Evolutionary conservation across 2,888 invertebrate genomes (phyloP).

Genomic region (Lepetodrilus schrolli): DNA sequence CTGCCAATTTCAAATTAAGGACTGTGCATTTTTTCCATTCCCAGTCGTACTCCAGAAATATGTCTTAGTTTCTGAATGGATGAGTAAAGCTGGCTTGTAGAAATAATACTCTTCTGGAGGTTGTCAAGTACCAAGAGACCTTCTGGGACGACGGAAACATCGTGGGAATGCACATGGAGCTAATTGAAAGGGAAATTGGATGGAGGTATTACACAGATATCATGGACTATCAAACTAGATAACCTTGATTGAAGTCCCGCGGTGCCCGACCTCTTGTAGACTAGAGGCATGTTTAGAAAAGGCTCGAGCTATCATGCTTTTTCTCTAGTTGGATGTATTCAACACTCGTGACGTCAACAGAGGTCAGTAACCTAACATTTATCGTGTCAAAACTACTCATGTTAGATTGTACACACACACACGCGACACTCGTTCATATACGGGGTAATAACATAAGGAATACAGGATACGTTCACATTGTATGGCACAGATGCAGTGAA

Average conservation of each 20-base stretch:
- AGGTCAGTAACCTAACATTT: too few relatives aligned
- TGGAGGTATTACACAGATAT: conserved; percentile 17
- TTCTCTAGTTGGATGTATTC: too few relatives aligned
- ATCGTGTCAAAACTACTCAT: too few relatives aligned
- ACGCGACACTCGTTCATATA: not conserved
- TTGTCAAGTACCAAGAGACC: not conserved
- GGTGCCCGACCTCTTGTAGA: too few relatives aligned
- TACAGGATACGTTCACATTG: not conserved
- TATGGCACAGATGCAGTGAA: too few relatives aligned
- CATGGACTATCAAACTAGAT: conserved; percentile 14
- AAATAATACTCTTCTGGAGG: not conserved
- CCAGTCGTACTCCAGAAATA: conserved; percentile 1
- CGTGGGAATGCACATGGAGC: not conserved
- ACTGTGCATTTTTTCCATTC: not conserved
- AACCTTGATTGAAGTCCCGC: too few relatives aligned
- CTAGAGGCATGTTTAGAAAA: too few relatives aligned
- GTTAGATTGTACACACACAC: too few relatives aligned
- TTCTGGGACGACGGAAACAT: not conserved
- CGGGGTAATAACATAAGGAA: not conserved
- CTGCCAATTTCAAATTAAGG: conserved; percentile 1
- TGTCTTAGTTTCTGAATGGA: conserved; percentile 21
- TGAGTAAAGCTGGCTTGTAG: conserved; percentile 5
- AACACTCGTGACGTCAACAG: too few relatives aligned
- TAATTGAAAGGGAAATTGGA: conserved; percentile 27
- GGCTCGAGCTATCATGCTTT: too few relatives aligned